Base-by-base conservation (phyloP, 2,888 invertebrate species). In the Xanthorhoe spadicearia region DNA sequence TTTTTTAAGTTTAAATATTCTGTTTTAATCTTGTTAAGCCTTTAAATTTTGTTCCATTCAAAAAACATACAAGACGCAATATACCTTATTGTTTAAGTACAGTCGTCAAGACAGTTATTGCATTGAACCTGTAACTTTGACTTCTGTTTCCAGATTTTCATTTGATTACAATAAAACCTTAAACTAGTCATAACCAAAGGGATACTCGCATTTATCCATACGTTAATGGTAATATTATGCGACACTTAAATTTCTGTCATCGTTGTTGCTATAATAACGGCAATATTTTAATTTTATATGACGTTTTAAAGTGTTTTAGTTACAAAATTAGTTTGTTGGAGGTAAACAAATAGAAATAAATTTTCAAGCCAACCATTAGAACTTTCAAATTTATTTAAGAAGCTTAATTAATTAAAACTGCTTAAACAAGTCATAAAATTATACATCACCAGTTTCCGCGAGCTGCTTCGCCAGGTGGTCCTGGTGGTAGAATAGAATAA, bases 201-300 rank as follows among this genome's bases (percentile, higher is more conserved):
- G 75, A 78, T 68, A 68, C 61, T 71, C 70, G 75, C 13, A 77
- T 70, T 77, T 64, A 62, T 52, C 57, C 71, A n/a, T 64, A 61
- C 63, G 58, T 64, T 75, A 77, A 83, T 80, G 75, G 75, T 83
- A 71, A 82, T 79, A 78, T 82, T 83, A 82, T 83, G 78, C 76
- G 75, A 73, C 77, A 70, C 52, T 78, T 75, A 81, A 80, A 75
- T 76, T 79, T 77, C 73, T 73, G 76, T 72, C 75, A 77, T 66
- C 65, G 63, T 75, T 75, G 71, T 77, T 75, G 75, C 72, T 70
- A 69, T 68, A 74, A 75, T 72, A 77, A 75, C 74, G 74, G 74
- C 75, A 71, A 68, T 71, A 78, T 76, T 74, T 81, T 76, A 73
- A 73, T 74, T 79, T 79, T 78, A 80, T 82, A 77, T 80, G 75